Conservation (phyloP, 2,888 invertebrate species). For the Pyrrhia umbra region DNA sequence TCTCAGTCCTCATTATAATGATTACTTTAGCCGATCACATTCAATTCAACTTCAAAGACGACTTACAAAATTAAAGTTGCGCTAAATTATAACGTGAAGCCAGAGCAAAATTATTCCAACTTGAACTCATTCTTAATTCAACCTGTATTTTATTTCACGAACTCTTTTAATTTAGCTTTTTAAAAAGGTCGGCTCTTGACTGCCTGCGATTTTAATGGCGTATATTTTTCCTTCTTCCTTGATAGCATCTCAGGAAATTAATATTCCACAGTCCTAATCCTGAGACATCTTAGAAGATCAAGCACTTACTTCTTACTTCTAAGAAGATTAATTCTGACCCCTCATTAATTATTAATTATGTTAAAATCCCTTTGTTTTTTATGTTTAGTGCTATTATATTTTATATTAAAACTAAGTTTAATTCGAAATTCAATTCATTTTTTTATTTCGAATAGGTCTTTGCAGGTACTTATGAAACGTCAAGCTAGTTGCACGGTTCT, state of each 20-base stretch:
- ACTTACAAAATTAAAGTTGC: background rate
- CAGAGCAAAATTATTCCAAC: constrained; percentile 1
- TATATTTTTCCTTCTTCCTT: constrained; percentile 41
- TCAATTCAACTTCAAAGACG: too few species aligned
- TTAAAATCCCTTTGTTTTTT: constrained; percentile 40
- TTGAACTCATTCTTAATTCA: constrained; percentile 22
- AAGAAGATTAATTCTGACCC: constrained; percentile 44
- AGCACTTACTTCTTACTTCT: constrained; percentile 44
- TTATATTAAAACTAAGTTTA: background rate
- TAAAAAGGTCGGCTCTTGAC: constrained; percentile 21
- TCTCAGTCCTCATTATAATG: too few species aligned
- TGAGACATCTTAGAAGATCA: constrained; percentile 54
- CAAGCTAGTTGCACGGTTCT: constrained; percentile 2
- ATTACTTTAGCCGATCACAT: too few species aligned
- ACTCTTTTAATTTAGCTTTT: constrained; percentile 42
- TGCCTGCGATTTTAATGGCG: constrained; percentile 36
- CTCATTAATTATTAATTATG: constrained; percentile 58
- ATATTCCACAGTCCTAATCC: constrained; percentile 57
- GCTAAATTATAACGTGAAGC: constrained; percentile 4
- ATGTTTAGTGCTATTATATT: constrained; percentile 17
- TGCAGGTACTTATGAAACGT: background rate
- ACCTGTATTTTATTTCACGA: constrained; percentile 23
- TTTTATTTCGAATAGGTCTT: too few species aligned
- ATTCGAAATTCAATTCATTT: too few species aligned
- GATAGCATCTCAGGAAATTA: constrained; percentile 56